Base-by-base conservation (phyloP, 1,140 invertebrate genomes). In the Adelges cooleyi region DNA sequence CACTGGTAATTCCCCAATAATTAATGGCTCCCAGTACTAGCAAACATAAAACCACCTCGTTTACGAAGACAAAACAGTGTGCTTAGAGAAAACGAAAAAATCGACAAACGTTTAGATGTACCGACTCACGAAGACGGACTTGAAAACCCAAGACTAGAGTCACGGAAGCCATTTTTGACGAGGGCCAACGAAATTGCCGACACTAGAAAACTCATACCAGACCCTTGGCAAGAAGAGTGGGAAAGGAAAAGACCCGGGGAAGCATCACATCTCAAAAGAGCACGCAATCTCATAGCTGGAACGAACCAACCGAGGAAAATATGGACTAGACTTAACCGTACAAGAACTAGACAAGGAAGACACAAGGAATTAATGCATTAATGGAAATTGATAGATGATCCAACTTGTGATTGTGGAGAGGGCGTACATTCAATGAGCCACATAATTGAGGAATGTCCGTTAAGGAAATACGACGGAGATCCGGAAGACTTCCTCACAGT, bases 121-220 rank as follows among this genome's bases (percentile, higher is more conserved):
- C 56, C 56, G 15, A 62, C 44, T 15, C 56, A 62, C n/a, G 20
- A 25, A 17, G 56, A 62, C 18, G 13, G 38, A 23, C 33, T 42
- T 44, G 56, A 62, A 20, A 25, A 42, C 36, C 56, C 38, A 44
- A 62, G 56, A 62, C 40, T 62, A 18, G 17, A 20, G 22, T 62
- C 18, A 48, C 18, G 46, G 46, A 48, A 48, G 46, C 46, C 46
- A 20, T 48, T 48, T 48, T 18, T 48, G 40, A 44, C 27, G 42
- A 29, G 29, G 49, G n/a, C 42, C 59, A 27, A 42, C 42, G 17
- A 17, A 18, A 17, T 62, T 17, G 46, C 46, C 20, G 18, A 25
- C 20, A n/a, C 8, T 18, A 25, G 52, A 42, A 65, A 42, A 36
- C 18, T 65, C 44, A 29, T 38, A 56, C 52, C 52, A 38, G 52